Evolutionary conservation across 2,797 vertebrate species (phyloP).

Genomic region (Limnodromus scolopaceus): DNA sequence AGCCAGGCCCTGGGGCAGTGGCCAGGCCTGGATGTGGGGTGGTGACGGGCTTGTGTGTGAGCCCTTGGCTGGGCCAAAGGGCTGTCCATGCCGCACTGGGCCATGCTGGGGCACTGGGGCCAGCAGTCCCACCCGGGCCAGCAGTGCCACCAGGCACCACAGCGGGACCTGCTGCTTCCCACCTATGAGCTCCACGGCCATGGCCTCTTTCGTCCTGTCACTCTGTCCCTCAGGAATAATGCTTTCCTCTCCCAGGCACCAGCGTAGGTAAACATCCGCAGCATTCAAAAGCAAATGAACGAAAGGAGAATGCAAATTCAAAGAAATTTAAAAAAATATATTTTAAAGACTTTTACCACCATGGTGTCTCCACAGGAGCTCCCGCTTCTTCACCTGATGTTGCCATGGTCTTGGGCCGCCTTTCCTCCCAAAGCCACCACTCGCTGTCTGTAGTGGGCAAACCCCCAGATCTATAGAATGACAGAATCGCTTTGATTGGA

Average conservation of each 20-base stretch:
- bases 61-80: no score
- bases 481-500: not conserved
- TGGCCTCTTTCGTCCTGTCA: no score
- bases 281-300: not conserved
- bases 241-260: fast-evolving
- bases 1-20: not conserved
- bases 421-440: not conserved
- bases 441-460: fast-evolving
- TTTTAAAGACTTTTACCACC: not conserved
- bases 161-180: fast-evolving
- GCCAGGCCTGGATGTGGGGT: fast-evolving
- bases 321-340: not conserved
- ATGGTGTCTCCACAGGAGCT: not conserved
- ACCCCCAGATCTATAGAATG: not conserved
- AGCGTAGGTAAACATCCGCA: fast-evolving
- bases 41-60: fast-evolving
- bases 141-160: not conserved
- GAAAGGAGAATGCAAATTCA: not conserved
- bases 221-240: fast-evolving
- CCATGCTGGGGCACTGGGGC: fast-evolving
- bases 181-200: fast-evolving
- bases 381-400: not conserved
- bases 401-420: not conserved
- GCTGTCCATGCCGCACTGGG: fast-evolving
- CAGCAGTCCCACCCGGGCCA: not conserved